These are phyloP conservation scores for Zygothrica quintamaculata DNA, from an alignment of 2,888 invertebrate genomes.

Conservation along the genomic window DNA sequence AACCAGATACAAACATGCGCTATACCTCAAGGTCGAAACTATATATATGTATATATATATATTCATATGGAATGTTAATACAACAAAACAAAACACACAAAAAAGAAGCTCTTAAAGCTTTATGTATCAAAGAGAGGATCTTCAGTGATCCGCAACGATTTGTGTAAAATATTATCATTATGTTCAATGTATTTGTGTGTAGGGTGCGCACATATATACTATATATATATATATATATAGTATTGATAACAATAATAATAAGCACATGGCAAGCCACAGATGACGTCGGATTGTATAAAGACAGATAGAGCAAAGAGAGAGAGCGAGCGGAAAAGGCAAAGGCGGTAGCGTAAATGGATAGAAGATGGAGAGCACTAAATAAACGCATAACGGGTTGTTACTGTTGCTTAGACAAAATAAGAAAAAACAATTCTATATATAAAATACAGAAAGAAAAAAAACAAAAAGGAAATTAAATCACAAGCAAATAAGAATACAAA, in stretches of 20 bases:
- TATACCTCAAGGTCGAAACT: constrained; percentile 53
- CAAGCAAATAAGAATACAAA: constrained; percentile 68
- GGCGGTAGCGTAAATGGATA: background rate
- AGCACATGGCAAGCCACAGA: constrained; percentile 38
- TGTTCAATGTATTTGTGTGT: constrained; percentile 1
- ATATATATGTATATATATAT: background rate
- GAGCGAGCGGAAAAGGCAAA: constrained; percentile 9
- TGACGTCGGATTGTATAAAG: constrained; percentile 39
- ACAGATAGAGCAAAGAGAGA: constrained; percentile 4
- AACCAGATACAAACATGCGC: constrained; percentile 40
- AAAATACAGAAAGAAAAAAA: constrained; percentile 7
- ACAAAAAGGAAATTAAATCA: constrained; percentile 55
- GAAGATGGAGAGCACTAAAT: constrained; percentile 13
- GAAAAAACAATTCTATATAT: constrained; percentile 20
- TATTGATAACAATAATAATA: constrained; percentile 69
- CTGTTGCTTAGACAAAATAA: constrained; percentile 33
- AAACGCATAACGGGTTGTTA: constrained; percentile 62
- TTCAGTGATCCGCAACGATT: too few relatives aligned
- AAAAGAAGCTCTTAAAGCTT: too few relatives aligned
- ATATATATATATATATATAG: constrained; percentile 33
- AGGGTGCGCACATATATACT: constrained; percentile 50
- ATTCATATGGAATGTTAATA: background rate
- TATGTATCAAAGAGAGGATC: too few relatives aligned
- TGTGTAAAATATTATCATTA: constrained; percentile 11
- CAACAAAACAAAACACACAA: too few relatives aligned